phyloP scores from a whole-genome alignment of 2,113 vertebrate species.

The Miniopterus natalensis region DNA sequence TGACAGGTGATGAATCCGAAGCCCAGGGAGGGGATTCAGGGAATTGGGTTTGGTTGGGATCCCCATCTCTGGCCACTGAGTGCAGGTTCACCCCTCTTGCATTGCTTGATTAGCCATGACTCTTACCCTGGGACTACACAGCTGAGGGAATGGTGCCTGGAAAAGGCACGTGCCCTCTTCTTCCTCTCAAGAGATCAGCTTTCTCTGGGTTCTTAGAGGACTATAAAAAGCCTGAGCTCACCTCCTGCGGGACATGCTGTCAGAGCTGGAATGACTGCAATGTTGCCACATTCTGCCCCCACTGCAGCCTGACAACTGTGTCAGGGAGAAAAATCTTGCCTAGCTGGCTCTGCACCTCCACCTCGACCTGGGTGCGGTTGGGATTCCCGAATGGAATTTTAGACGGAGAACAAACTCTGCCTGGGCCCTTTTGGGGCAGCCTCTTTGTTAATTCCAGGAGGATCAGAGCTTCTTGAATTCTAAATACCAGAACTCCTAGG shows the following conservation, averaged over 20 bases:
- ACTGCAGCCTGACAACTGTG: slow-evolving; percentile 84
- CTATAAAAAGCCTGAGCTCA: slow-evolving; percentile 79
- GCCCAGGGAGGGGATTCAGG: not conserved
- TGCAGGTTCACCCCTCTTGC: rapidly evolving
- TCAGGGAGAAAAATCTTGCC: slow-evolving; percentile 45
- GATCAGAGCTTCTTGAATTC: not conserved
- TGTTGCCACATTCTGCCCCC: slow-evolving; percentile 82
- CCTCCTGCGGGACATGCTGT: not conserved
- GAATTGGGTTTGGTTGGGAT: not conserved
- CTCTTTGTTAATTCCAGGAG: not conserved
- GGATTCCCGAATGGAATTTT: slow-evolving; percentile 82
- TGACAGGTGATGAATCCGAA: not conserved
- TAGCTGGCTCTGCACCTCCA: not conserved
- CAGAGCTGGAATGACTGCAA: slow-evolving; percentile 87
- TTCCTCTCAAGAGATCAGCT: slow-evolving; percentile 63
- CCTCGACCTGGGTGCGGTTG: not conserved
- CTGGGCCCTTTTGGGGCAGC: not conserved
- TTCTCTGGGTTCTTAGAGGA: not conserved
- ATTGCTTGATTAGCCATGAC: not conserved
- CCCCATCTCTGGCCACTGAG: rapidly evolving
- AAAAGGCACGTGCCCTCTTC: not conserved
- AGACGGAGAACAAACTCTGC: slow-evolving; percentile 66
- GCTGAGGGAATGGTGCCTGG: not conserved
- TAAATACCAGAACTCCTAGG: not conserved
- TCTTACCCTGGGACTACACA: not conserved